Conservation (phyloP, 2,888 invertebrate genomes). For the Sepiola atlantica region DNA sequence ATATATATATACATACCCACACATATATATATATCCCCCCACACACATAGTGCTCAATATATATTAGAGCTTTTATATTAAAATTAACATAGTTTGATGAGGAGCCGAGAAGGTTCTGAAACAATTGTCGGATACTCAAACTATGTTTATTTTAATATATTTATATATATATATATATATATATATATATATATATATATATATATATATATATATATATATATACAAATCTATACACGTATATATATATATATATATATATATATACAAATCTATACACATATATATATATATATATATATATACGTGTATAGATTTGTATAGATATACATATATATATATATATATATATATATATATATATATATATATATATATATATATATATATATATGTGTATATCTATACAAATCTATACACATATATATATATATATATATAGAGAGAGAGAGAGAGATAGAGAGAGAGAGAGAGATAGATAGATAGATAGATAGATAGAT, state of each 20-base stretch:
- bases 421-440: slow-evolving; percentile 24
- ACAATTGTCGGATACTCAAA: too few relatives aligned
- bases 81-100: not conserved
- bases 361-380: slow-evolving; percentile 16
- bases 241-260: slow-evolving; percentile 32
- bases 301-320: not conserved
- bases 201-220: slow-evolving; percentile 25
- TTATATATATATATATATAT: not conserved
- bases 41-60: not conserved
- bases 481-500: not conserved
- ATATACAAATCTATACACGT: not conserved
- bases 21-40: not conserved
- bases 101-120: not conserved
- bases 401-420: not conserved
- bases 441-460: not conserved
- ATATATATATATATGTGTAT: not conserved
- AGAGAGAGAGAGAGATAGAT: not conserved
- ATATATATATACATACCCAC: not conserved
- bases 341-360: slow-evolving; percentile 44
- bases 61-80: not conserved
- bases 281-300: slow-evolving; percentile 32
- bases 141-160: not conserved
- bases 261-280: not conserved
- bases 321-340: not conserved
- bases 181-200: not conserved